These are phyloP conservation scores for Euzetes globulus DNA, from an alignment of 2,888 invertebrate genomes.

Conservation along the genomic window DNA sequence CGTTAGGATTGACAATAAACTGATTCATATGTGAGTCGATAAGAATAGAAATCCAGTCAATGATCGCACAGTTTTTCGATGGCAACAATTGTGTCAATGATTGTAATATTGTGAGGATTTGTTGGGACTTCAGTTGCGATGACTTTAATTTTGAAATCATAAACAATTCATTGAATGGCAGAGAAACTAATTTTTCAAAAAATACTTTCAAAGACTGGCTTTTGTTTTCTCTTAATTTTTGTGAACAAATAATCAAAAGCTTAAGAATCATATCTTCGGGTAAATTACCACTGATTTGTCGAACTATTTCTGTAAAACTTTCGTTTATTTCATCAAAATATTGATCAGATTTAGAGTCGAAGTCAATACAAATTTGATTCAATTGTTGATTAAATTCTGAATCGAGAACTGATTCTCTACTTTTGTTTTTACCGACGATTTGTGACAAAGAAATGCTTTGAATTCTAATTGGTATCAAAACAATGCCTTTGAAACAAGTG, in stretches of 20 bases:
- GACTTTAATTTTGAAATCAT: conserved; percentile 28
- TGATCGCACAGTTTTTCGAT: conserved; percentile 3
- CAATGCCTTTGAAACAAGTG: conserved; percentile 3
- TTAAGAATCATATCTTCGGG: background rate
- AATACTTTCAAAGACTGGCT: background rate
- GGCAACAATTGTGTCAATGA: conserved; percentile 20
- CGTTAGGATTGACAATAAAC: conserved; percentile 30
- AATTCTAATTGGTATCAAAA: background rate
- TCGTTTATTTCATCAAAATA: background rate
- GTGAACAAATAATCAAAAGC: background rate
- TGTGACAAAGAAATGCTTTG: conserved; percentile 1
- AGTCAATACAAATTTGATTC: background rate
- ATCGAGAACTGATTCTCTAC: background rate
- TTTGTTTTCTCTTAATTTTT: background rate
- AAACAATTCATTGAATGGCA: conserved; percentile 32
- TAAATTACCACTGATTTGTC: conserved; percentile 1
- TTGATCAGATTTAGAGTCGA: background rate
- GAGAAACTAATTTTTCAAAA: conserved; percentile 2
- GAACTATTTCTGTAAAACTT: background rate
- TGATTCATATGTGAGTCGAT: conserved; percentile 19
- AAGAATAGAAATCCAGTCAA: conserved; percentile 30
- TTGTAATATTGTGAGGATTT: background rate
- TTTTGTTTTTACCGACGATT: conserved; percentile 4
- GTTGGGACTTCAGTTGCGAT: background rate
- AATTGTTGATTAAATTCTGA: conserved; percentile 7